phyloP scores from a whole-genome alignment of 1,140 invertebrate genomes.

The Drosophila gunungcola region DNA sequence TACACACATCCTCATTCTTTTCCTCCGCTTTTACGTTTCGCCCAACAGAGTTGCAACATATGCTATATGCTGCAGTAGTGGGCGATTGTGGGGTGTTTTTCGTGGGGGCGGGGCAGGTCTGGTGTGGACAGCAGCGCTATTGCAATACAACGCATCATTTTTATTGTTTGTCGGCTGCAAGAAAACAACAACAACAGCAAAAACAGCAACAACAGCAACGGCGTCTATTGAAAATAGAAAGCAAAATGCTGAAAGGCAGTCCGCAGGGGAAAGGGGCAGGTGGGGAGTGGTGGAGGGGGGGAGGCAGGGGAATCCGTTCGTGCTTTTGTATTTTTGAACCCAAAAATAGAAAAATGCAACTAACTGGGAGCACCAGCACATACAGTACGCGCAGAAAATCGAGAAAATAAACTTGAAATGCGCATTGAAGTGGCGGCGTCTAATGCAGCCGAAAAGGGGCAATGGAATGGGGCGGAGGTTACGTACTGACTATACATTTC shows the following conservation, averaged over 20 bases:
- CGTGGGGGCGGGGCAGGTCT: constrained; percentile 17
- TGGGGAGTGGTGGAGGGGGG: too few species aligned
- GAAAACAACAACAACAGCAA: constrained; percentile 46
- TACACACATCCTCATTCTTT: background rate
- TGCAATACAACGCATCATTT: constrained; percentile 82
- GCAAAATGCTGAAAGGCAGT: constrained; percentile 73
- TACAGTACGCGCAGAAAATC: constrained; percentile 23
- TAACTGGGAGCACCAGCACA: constrained; percentile 26
- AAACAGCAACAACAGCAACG: constrained; percentile 45
- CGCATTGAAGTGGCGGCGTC: constrained; percentile 74
- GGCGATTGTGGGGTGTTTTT: constrained; percentile 11
- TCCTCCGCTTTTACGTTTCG: constrained; percentile 37
- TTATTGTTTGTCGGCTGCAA: constrained; percentile 77
- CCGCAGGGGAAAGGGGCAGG: constrained; percentile 2
- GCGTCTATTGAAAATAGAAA: constrained; percentile 80
- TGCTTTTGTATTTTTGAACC: constrained; percentile 81
- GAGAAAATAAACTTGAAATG: constrained; percentile 62
- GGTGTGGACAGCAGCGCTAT: constrained; percentile 73
- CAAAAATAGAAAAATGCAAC: constrained; percentile 78
- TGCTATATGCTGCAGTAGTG: constrained; percentile 44
- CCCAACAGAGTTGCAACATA: constrained; percentile 75
- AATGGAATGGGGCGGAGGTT: background rate
- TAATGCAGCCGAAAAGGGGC: constrained; percentile 71
- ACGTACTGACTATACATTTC: constrained; percentile 32
- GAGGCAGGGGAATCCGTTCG: constrained; percentile 47